Conservation (phyloP, 2,888 invertebrate genomes). For the Penaeus monodon region DNA sequence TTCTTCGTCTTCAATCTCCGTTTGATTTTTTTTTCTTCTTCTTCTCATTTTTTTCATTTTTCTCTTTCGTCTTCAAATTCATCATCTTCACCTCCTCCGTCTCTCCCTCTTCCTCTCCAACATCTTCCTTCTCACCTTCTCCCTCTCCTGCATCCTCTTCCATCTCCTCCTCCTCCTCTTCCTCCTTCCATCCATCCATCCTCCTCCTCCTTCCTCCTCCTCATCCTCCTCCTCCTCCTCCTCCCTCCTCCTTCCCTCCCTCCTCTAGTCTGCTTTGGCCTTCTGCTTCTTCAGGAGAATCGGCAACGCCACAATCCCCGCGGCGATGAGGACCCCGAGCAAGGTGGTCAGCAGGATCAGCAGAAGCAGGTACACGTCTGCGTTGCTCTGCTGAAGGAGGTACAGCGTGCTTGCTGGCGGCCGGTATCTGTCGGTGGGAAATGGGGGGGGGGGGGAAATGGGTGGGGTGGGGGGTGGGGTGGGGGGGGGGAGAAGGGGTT, state of each 20-base stretch:
- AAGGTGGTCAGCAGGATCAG: slow-evolving; percentile 26
- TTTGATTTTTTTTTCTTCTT: no score
- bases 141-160: no score
- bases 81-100: no score
- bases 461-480: background rate
- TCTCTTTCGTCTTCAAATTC: no score
- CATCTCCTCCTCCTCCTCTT: background rate
- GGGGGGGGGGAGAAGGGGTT: background rate
- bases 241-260: no score
- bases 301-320: background rate
- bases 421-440: slow-evolving; percentile 1
- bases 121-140: no score
- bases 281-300: slow-evolving; percentile 35
- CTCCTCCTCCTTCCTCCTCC: no score
- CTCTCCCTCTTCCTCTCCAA: no score
- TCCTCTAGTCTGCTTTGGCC: slow-evolving; percentile 10
- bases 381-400: slow-evolving; percentile 46
- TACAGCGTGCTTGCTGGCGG: slow-evolving; percentile 3
- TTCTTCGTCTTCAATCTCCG: no score
- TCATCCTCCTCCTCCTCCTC: no score
- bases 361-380: slow-evolving; percentile 44
- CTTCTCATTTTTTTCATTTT: no score
- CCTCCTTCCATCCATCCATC: no score
- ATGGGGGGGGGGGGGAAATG: background rate
- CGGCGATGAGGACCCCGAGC: slow-evolving; percentile 1